A percentile compares a stretch with the other conserved stretches of the same genome.
Evolutionary conservation across 2,888 invertebrate genomes (phyloP).

Genomic region (Pyrrhosoma nymphula): DNA sequence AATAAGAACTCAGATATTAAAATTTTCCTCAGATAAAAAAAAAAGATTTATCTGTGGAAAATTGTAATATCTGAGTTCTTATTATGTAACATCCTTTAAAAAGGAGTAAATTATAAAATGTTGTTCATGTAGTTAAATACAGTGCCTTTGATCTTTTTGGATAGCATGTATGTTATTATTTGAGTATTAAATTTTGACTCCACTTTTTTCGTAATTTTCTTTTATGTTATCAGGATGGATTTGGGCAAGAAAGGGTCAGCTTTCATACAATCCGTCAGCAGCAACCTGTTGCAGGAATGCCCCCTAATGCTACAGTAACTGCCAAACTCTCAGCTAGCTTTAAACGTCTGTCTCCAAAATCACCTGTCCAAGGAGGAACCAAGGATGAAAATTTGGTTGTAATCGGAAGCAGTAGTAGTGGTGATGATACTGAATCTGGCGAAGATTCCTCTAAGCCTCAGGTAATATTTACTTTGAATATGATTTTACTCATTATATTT

Average conservation of each 20-base stretch:
- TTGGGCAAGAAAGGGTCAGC: conserved; percentile 86
- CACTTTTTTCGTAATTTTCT: not conserved
- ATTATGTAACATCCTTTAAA: too few species aligned
- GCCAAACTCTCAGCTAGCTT: conserved; percentile 81
- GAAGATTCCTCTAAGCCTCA: conserved; percentile 73
- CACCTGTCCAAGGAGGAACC: conserved; percentile 77
- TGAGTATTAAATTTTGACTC: not conserved
- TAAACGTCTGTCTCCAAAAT: conserved; percentile 80
- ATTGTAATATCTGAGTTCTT: too few species aligned
- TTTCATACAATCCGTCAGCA: conserved; percentile 85
- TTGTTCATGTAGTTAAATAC: too few species aligned
- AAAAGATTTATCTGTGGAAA: too few species aligned
- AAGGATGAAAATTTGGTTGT: conserved; percentile 62
- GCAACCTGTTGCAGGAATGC: conserved; percentile 76
- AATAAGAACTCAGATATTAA: too few species aligned
- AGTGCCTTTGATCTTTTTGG: too few species aligned
- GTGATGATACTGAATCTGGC: conserved; percentile 81
- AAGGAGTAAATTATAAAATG: too few species aligned
- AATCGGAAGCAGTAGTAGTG: conserved; percentile 79
- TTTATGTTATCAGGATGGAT: conserved; percentile 75
- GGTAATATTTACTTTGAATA: conserved; percentile 70
- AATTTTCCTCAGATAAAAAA: too few species aligned
- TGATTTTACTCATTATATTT: conserved; percentile 14
- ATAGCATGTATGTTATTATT: not conserved
- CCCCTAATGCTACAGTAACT: conserved; percentile 72